phyloP scores from a whole-genome alignment of 2,888 invertebrate genomes.

The Trichopoda pennipes region DNA sequence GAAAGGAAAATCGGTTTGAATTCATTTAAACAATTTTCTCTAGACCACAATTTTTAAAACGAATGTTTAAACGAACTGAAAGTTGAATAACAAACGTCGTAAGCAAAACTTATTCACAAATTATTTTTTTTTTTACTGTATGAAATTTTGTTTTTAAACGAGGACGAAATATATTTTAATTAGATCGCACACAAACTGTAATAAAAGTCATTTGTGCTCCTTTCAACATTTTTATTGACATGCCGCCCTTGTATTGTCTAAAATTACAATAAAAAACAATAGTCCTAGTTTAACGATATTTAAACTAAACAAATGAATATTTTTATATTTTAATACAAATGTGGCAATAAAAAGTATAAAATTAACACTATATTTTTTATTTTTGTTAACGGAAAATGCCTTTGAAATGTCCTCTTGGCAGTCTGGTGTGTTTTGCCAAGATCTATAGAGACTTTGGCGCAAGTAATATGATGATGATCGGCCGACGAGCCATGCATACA shows the following conservation, averaged over 20 bases:
- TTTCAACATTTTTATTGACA: constrained; percentile 78
- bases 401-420: constrained; percentile 51
- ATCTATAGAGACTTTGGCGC: constrained; percentile 24
- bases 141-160: background rate
- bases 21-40: too few relatives aligned
- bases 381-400: constrained; percentile 58
- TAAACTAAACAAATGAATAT: constrained; percentile 72
- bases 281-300: constrained; percentile 33
- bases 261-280: constrained; percentile 69
- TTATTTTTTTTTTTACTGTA: too few relatives aligned
- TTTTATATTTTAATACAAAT: constrained; percentile 38
- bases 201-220: constrained; percentile 38
- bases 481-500: constrained; percentile 42
- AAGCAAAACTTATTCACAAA: too few relatives aligned
- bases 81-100: too few relatives aligned
- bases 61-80: too few relatives aligned
- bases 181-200: constrained; percentile 62
- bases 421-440: constrained; percentile 12
- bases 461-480: constrained; percentile 31
- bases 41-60: too few relatives aligned
- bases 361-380: constrained; percentile 64
- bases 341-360: constrained; percentile 11
- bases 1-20: too few relatives aligned
- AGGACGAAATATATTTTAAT: constrained; percentile 64
- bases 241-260: constrained; percentile 52